Percentiles rank a stretch among this genome's conserved stretches.
These are phyloP conservation scores for Saccostrea glomerata DNA, from an alignment of 1,140 invertebrate species.

Conservation along the genomic window DNA sequence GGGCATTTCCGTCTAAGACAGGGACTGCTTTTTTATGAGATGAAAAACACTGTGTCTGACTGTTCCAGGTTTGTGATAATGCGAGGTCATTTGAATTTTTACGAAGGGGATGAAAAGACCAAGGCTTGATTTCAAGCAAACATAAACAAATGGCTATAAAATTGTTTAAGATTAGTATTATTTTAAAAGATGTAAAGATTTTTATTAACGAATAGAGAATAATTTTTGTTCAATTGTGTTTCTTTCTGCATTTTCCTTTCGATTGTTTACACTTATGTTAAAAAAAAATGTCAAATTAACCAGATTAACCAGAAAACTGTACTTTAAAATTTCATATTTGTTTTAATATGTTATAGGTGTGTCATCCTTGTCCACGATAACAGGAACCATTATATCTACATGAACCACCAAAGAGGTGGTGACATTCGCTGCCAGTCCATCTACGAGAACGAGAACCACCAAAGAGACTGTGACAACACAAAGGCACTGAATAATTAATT, in stretches of 20 bases:
- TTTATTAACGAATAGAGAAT: background rate
- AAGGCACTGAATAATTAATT: too few species aligned
- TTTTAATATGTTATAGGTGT: slow-evolving; percentile 6
- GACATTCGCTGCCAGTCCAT: too few species aligned
- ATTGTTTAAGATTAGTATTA: background rate
- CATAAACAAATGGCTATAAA: background rate
- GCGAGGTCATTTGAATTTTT: slow-evolving; percentile 16
- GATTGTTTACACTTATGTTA: background rate
- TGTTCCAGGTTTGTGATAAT: slow-evolving; percentile 10
- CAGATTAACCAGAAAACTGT: background rate
- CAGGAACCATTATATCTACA: too few species aligned
- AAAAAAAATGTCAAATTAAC: slow-evolving; percentile 8
- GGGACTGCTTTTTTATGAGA: background rate
- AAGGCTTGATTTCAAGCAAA: background rate
- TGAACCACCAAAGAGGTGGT: too few species aligned
- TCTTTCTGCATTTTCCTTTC: too few species aligned
- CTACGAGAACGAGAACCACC: background rate
- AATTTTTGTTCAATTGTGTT: background rate
- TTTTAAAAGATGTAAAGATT: background rate
- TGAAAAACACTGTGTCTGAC: background rate
- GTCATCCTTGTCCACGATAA: background rate
- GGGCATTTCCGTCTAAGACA: slow-evolving; percentile 7
- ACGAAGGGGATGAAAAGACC: slow-evolving; percentile 1
- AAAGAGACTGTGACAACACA: background rate
- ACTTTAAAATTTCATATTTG: background rate